phyloP scores from a whole-genome alignment of 2,797 vertebrate genomes.

The Ceyx erithaca region DNA sequence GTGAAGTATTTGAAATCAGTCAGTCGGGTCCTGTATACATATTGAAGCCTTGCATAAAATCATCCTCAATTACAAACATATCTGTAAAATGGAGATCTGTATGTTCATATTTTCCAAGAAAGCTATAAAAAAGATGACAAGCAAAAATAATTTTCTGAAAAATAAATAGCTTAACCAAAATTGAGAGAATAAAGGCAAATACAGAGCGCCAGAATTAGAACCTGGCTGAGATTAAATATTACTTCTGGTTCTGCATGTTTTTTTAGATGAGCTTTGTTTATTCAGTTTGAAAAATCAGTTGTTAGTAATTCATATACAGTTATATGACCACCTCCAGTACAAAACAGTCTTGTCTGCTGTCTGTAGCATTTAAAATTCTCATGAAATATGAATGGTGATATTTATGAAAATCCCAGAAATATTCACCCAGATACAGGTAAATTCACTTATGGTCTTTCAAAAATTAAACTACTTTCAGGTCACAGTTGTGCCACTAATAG shows the following conservation, averaged over 20 bases:
- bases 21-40: not conserved
- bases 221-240: not conserved
- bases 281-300: not conserved
- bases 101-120: not conserved
- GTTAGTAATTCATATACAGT: not conserved
- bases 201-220: not conserved
- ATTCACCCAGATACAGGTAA: not conserved
- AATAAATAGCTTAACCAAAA: not conserved
- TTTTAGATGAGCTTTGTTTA: not conserved
- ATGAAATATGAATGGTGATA: not conserved
- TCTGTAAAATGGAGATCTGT: not conserved
- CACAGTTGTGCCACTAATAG: not conserved
- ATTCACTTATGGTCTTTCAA: not conserved
- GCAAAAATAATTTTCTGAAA: not conserved
- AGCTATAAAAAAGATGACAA: not conserved
- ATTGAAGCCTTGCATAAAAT: not conserved
- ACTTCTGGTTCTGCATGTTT: not conserved
- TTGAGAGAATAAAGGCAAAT: not conserved
- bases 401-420: not conserved
- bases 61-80: not conserved
- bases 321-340: not conserved
- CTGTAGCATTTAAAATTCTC: not conserved
- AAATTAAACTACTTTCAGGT: constrained; percentile 28
- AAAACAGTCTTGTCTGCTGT: not conserved
- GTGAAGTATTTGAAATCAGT: constrained; percentile 29